Conservation (phyloP, 2,797 vertebrate species). For the Sandelia bainsii region DNA sequence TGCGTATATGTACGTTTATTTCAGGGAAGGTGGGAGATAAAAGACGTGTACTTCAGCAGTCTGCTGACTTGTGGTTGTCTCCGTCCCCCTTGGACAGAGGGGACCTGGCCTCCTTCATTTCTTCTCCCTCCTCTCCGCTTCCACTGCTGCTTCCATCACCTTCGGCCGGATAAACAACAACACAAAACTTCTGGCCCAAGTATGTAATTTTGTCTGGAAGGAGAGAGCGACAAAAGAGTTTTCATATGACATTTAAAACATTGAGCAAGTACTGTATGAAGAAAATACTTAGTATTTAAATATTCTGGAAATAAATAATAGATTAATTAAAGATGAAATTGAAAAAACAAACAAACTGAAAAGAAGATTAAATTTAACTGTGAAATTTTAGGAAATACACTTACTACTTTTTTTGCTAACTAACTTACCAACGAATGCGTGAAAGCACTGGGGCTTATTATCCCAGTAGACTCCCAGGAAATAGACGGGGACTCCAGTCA, state of each 20-base stretch:
- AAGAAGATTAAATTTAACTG: too few species aligned
- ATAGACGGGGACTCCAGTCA: constrained; percentile 93
- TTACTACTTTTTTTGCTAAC: too few species aligned
- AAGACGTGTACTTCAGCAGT: constrained; percentile 68
- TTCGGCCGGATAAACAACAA: constrained; percentile 89
- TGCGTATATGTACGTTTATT: constrained; percentile 35
- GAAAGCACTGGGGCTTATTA: constrained; percentile 90
- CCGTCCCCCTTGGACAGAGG: constrained; percentile 77
- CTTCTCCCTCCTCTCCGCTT: constrained; percentile 70
- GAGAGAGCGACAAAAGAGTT: neutral
- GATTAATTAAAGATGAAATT: too few species aligned
- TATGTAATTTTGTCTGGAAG: constrained; percentile 88
- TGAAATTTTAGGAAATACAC: too few species aligned
- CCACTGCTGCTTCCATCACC: neutral
- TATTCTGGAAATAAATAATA: too few species aligned
- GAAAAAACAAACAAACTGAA: too few species aligned
- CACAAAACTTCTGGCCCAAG: constrained; percentile 90
- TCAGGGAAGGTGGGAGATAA: constrained; percentile 1
- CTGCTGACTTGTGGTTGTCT: constrained; percentile 74
- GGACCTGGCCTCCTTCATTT: constrained; percentile 74
- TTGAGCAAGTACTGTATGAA: neutral
- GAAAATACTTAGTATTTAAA: too few species aligned
- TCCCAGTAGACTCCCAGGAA: constrained; percentile 94
- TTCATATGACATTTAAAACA: neutral
- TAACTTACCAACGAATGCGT: constrained; percentile 87